Conservation (phyloP, 2,113 vertebrate genomes). For the Pterocles burchelli region DNA sequence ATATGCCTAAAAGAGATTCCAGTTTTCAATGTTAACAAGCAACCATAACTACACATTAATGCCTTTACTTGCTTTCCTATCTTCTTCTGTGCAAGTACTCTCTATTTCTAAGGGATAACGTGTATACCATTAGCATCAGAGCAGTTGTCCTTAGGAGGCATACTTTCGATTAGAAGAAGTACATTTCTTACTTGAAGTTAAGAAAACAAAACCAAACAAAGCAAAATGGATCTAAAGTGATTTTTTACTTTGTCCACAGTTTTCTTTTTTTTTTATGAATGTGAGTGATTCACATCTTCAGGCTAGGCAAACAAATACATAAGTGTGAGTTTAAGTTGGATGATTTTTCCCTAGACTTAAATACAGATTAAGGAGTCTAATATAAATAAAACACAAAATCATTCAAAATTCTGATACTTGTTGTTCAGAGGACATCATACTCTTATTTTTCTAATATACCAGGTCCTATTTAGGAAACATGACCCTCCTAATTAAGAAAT, state of each 20-base stretch:
- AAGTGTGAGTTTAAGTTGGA: background rate
- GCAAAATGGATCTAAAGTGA: background rate
- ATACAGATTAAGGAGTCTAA: background rate
- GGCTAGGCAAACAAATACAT: background rate
- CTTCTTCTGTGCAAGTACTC: background rate
- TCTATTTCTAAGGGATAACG: background rate
- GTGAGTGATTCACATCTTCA: background rate
- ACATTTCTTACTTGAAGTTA: background rate
- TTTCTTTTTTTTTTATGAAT: background rate
- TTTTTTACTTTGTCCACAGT: background rate
- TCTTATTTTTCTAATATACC: background rate
- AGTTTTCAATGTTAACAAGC: background rate
- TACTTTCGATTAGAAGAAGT: background rate
- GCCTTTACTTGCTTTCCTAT: background rate
- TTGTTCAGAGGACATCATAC: background rate
- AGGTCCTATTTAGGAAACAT: background rate
- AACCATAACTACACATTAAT: background rate
- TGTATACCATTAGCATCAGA: background rate
- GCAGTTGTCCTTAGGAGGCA: background rate
- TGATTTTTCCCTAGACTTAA: background rate
- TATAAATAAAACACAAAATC: constrained; percentile 2
- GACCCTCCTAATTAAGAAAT: constrained; percentile 43
- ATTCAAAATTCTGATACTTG: background rate
- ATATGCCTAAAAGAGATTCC: background rate
- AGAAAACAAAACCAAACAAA: background rate